Conservation (phyloP, 2,113 vertebrate species). For the Todiramphus chloris region DNA sequence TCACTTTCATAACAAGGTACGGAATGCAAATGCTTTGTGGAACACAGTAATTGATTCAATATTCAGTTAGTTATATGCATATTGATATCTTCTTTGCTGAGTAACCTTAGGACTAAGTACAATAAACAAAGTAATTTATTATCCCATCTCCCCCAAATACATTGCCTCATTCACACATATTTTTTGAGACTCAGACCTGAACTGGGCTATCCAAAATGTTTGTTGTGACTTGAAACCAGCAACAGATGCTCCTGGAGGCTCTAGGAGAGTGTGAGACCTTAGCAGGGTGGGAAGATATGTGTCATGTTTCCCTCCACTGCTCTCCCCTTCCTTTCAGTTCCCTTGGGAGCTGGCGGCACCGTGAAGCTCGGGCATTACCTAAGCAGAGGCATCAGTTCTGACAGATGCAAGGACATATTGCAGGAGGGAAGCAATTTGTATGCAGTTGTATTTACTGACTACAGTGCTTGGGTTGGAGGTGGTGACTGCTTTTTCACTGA, state of each 20-base stretch:
- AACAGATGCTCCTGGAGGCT: not conserved
- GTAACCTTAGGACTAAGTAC: constrained; percentile 5
- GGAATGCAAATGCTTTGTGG: constrained; percentile 13
- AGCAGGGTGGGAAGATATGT: not conserved
- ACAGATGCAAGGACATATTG: not conserved
- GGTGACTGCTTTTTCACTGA: not conserved
- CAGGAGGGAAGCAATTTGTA: not conserved
- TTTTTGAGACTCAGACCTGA: not conserved
- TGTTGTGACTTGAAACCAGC: not conserved
- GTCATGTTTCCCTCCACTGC: not conserved
- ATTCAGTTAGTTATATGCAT: not conserved
- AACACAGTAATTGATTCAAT: constrained; percentile 34
- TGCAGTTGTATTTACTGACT: not conserved
- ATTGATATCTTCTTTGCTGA: constrained; percentile 27
- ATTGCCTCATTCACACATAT: not conserved
- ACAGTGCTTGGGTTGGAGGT: not conserved
- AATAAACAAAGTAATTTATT: not conserved
- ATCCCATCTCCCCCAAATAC: not conserved
- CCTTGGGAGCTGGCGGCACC: not conserved
- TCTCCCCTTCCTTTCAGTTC: not conserved
- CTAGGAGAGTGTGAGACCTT: not conserved
- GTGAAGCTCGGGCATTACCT: not conserved
- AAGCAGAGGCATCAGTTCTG: not conserved
- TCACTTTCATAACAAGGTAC: not conserved
- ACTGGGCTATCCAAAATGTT: not conserved